Percentiles rank a stretch among this genome's conserved stretches.
Evolutionary conservation across 2,113 vertebrate genomes (phyloP).

Genomic region (Corythoichthys intestinalis): DNA sequence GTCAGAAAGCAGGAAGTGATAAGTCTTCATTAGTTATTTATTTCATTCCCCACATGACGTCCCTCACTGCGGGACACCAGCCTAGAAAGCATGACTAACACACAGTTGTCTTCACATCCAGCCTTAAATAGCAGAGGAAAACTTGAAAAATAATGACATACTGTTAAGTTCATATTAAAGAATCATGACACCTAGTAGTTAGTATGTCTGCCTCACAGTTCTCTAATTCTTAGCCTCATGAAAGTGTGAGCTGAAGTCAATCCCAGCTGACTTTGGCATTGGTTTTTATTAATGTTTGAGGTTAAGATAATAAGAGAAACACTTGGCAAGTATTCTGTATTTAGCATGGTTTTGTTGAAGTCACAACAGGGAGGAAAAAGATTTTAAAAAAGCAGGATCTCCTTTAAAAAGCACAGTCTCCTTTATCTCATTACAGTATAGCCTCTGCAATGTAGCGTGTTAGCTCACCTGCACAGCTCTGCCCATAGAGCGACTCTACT

Average conservation of each 20-base stretch:
- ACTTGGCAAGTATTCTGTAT: neutral
- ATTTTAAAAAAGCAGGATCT: neutral
- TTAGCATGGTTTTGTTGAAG: neutral
- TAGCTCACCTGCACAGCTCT: neutral
- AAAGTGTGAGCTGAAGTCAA: neutral
- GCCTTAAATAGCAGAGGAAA: neutral
- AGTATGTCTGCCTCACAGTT: neutral
- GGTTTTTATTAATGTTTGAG: neutral
- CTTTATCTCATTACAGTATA: neutral
- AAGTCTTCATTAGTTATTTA: constrained; percentile 28
- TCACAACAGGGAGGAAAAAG: neutral
- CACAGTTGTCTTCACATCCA: neutral
- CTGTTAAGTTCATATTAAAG: neutral
- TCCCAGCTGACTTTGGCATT: neutral
- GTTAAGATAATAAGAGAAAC: neutral
- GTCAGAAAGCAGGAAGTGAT: constrained; percentile 35
- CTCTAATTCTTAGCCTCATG: neutral
- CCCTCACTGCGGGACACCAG: constrained; percentile 4
- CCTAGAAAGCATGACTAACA: constrained; percentile 9
- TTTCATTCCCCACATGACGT: constrained; percentile 33
- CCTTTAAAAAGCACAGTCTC: neutral
- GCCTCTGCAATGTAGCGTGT: neutral
- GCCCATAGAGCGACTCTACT: constrained; percentile 1
- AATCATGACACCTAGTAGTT: neutral
- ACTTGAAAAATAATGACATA: neutral